Conservation (phyloP, 2,113 vertebrate genomes). For the Cottus gobio region DNA sequence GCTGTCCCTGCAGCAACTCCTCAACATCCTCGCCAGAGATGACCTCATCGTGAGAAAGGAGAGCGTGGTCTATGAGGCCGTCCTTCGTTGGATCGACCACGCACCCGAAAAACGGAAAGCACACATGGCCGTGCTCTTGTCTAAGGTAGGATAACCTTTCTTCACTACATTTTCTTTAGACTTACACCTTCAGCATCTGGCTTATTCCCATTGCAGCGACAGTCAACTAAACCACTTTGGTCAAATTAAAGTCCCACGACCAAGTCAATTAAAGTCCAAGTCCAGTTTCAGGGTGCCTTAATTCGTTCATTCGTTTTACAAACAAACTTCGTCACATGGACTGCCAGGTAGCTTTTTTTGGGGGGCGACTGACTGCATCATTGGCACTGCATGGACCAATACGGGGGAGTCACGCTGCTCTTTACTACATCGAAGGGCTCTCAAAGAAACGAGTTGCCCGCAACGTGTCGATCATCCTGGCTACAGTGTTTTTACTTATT, state of each 20-base stretch:
- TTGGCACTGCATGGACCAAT: background rate
- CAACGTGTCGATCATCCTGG: too few relatives aligned
- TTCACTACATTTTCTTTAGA: background rate
- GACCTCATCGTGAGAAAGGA: conserved; percentile 53
- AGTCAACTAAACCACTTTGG: background rate
- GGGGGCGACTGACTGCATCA: background rate
- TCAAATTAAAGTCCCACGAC: too few relatives aligned
- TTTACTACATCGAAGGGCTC: too few relatives aligned
- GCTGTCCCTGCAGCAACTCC: conserved; percentile 81
- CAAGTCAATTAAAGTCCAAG: too few relatives aligned
- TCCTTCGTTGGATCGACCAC: conserved; percentile 38
- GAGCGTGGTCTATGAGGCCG: conserved; percentile 25
- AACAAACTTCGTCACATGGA: too few relatives aligned
- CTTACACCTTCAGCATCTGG: background rate
- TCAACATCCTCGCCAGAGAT: conserved; percentile 77
- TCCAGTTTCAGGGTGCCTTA: background rate
- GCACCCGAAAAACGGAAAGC: background rate
- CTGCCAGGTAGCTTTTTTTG: background rate
- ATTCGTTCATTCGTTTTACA: too few relatives aligned
- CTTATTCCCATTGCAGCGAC: background rate
- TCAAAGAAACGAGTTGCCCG: too few relatives aligned
- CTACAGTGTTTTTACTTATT: too few relatives aligned
- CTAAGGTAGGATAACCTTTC: background rate
- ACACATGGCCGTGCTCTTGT: background rate
- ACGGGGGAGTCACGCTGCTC: background rate